phyloP scores from a whole-genome alignment of 2,888 invertebrate genomes.

The Drosophila neonasuta region DNA sequence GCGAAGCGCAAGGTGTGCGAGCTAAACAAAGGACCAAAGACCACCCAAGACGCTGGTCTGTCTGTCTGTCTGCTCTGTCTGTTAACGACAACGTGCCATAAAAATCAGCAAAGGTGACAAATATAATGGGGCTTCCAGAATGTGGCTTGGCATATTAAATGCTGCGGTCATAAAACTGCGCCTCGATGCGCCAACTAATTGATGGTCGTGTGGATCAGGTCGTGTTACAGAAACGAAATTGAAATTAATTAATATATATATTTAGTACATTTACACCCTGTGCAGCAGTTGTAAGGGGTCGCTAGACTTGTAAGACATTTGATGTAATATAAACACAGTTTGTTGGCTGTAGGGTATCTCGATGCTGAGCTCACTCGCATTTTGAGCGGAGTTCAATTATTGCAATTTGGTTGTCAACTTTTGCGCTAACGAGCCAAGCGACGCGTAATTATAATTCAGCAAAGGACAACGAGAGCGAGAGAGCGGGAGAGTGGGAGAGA shows the following conservation, averaged over 20 bases:
- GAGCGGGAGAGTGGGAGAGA: slow-evolving; percentile 1
- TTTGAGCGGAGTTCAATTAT: slow-evolving; percentile 56
- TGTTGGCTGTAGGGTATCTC: not conserved
- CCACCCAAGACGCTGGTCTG: slow-evolving; percentile 56
- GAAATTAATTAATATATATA: slow-evolving; percentile 71
- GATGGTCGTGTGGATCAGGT: slow-evolving; percentile 28
- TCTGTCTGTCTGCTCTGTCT: slow-evolving; percentile 1
- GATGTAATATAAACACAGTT: not conserved
- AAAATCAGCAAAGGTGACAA: slow-evolving; percentile 72
- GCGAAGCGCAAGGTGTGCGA: slow-evolving; percentile 16
- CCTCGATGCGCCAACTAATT: slow-evolving; percentile 59
- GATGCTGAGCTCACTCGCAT: not conserved
- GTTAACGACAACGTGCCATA: slow-evolving; percentile 53
- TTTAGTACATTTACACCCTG: slow-evolving; percentile 13
- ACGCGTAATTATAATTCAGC: slow-evolving; percentile 58
- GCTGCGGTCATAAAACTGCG: slow-evolving; percentile 46
- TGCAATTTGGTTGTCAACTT: slow-evolving; percentile 62
- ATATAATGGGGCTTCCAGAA: slow-evolving; percentile 51
- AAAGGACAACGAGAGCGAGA: slow-evolving; percentile 11
- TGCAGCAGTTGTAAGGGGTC: not conserved
- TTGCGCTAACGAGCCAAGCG: slow-evolving; percentile 64
- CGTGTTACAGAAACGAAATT: slow-evolving; percentile 43
- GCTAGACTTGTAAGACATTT: too few relatives aligned
- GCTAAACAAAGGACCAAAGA: slow-evolving; percentile 38
- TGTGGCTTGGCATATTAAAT: slow-evolving; percentile 34